Conservation (phyloP, 2,113 vertebrate genomes). For the Struthidea cinerea region DNA sequence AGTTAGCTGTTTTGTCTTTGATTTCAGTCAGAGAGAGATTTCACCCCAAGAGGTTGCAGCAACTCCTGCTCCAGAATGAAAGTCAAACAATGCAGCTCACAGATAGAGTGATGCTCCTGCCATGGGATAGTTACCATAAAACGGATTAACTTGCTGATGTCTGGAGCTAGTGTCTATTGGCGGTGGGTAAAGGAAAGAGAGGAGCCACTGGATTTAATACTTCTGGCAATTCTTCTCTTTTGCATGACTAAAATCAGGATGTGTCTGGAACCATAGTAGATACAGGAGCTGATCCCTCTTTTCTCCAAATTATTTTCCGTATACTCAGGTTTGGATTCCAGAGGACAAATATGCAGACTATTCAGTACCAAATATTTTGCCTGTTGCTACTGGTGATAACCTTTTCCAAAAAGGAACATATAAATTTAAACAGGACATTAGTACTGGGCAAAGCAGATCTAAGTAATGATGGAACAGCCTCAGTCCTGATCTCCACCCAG, state of each 20-base stretch:
- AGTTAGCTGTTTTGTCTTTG: neutral
- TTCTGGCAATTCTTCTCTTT: neutral
- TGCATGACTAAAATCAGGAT: neutral
- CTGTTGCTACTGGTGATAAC: conserved; percentile 60
- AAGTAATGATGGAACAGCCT: neutral
- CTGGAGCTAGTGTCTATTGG: neutral
- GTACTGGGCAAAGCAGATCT: conserved; percentile 3
- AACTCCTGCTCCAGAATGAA: neutral
- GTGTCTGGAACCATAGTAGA: neutral
- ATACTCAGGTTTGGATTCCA: neutral
- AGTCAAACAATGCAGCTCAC: neutral
- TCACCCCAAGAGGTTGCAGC: neutral
- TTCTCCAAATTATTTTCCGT: neutral
- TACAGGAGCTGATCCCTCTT: neutral
- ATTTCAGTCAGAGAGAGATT: neutral
- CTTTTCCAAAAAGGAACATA: conserved; percentile 29
- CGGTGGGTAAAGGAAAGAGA: neutral
- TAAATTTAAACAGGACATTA: conserved; percentile 26
- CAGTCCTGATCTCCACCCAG: neutral
- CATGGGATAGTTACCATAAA: neutral
- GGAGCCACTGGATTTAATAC: neutral
- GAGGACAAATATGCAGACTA: neutral
- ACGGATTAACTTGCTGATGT: neutral
- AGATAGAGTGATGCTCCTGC: neutral
- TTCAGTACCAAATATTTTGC: conserved; percentile 49